These are phyloP conservation scores for Melanotaenia maccullochi DNA, from an alignment of 2,797 vertebrate genomes.

Conservation along the genomic window DNA sequence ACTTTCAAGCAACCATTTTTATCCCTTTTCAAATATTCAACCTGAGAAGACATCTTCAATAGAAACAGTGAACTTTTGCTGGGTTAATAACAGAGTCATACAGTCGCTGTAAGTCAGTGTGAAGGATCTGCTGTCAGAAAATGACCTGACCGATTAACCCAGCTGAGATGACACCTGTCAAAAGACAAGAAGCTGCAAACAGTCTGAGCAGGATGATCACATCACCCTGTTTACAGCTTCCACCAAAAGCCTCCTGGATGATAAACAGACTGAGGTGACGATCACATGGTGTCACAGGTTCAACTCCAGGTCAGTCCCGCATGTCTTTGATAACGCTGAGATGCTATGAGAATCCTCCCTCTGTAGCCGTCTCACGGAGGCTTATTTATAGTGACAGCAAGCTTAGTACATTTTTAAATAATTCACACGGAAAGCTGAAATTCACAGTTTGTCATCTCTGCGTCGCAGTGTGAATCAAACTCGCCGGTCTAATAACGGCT, in stretches of 20 bases:
- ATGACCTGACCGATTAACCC: slow-evolving; percentile 15
- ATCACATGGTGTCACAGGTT: slow-evolving; percentile 45
- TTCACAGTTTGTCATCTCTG: slow-evolving; percentile 45
- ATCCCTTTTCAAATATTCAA: too few species aligned
- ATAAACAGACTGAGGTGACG: slow-evolving; percentile 27
- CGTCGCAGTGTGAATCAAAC: slow-evolving; percentile 44
- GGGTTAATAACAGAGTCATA: neutral
- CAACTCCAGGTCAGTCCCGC: slow-evolving; percentile 52
- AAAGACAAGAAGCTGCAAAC: neutral
- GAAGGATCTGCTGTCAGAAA: slow-evolving; percentile 16
- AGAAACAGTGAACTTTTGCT: neutral
- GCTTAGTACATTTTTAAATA: slow-evolving; percentile 60
- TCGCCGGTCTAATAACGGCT: slow-evolving; percentile 23
- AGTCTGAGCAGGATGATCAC: slow-evolving; percentile 35
- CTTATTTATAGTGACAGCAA: slow-evolving; percentile 56
- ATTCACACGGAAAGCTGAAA: slow-evolving; percentile 50
- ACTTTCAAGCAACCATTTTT: too few species aligned
- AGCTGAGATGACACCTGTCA: slow-evolving; percentile 20
- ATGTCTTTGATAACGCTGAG: slow-evolving; percentile 37
- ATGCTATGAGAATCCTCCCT: slow-evolving; percentile 51
- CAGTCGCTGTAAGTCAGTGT: neutral
- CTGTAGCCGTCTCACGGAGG: slow-evolving; percentile 43
- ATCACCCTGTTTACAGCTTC: slow-evolving; percentile 44
- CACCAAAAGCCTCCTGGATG: slow-evolving; percentile 53
- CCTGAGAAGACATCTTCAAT: neutral